phyloP scores from a whole-genome alignment of 2,888 invertebrate genomes.

The Pristionchus maxplancki region DNA sequence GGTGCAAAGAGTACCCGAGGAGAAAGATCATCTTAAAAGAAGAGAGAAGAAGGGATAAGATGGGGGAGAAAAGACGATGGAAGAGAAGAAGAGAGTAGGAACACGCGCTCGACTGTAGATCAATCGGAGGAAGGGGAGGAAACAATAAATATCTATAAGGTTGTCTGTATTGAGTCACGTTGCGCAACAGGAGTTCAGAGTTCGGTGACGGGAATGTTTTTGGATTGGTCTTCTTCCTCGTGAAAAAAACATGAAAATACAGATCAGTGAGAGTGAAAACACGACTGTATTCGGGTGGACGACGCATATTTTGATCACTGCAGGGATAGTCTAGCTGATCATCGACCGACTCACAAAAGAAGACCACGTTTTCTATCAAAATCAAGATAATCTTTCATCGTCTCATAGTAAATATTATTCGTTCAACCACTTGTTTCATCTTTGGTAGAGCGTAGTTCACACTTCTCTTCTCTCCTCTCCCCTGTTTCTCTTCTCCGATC shows the following conservation, averaged over 20 bases:
- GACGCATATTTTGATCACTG: background rate
- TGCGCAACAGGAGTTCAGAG: background rate
- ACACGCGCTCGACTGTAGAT: background rate
- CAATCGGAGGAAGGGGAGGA: background rate
- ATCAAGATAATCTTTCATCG: background rate
- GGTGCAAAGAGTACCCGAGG: constrained; percentile 47
- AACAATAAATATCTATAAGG: background rate
- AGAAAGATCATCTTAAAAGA: constrained; percentile 51
- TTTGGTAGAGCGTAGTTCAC: constrained; percentile 5
- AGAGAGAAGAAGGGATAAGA: constrained; percentile 6
- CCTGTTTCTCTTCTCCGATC: constrained; percentile 19
- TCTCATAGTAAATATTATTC: background rate
- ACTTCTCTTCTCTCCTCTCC: background rate
- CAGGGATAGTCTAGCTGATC: background rate
- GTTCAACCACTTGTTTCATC: background rate
- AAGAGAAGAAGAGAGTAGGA: background rate
- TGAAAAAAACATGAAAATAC: background rate
- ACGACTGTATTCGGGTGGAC: background rate
- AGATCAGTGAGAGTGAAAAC: background rate
- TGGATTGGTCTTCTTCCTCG: background rate
- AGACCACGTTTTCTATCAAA: background rate
- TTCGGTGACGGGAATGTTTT: background rate
- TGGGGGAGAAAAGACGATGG: background rate
- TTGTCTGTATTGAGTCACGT: constrained; percentile 4
- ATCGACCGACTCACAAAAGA: background rate